Base-by-base conservation (phyloP, 1,140 invertebrate species). In the Drosophila micromelanica region DNA sequence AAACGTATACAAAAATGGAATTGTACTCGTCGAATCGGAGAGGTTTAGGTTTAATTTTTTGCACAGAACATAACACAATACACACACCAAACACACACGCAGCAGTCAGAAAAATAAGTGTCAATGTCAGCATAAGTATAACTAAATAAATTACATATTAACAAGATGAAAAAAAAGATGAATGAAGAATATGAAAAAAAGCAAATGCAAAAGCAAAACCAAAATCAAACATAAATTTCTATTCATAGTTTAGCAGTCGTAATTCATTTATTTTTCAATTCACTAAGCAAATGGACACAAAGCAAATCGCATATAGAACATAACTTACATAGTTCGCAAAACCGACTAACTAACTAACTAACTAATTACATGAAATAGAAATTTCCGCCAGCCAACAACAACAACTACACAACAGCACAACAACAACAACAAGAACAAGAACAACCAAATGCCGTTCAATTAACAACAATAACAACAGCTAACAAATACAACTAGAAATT, bases 231-330 rank as follows among this genome's bases (percentile, higher is more conserved):
- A 80, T 69, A 80, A 85, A 85, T 74, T 79, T 80, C 76, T 86
- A 86, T 65, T 82, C 80, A 85, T 85, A 85, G 79, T 82, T 87
- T 87, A 87, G 78, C 82, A 79, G 64, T 76, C 78, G 72, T 82
- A 86, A 79, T 76, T 78, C 55, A 76, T 89, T 87, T 70, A 51
- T 63, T 74, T 69, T 82, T 52, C 65, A 81, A 74, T 80, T 89
- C 73, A 74, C 62, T 68, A 90, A 60, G 54, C 70, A 70, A 72
- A 76, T 55, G 64, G 76, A 87, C 61, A 70, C 60, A 67, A 71
- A 82, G 60, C 61, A 77, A 81, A 73, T 59, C 46, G 62, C 74
- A 80, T 64, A 81, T 68, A 81, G 64, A 74, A 76, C 55, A 91
- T 75, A 79, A 78, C 52, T 70, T 81, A 90, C 68, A 78, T 87